Percentiles rank a stretch among this genome's conserved stretches.
phyloP scores from a whole-genome alignment of 2,113 vertebrate species.

The Ictalurus punctatus region DNA sequence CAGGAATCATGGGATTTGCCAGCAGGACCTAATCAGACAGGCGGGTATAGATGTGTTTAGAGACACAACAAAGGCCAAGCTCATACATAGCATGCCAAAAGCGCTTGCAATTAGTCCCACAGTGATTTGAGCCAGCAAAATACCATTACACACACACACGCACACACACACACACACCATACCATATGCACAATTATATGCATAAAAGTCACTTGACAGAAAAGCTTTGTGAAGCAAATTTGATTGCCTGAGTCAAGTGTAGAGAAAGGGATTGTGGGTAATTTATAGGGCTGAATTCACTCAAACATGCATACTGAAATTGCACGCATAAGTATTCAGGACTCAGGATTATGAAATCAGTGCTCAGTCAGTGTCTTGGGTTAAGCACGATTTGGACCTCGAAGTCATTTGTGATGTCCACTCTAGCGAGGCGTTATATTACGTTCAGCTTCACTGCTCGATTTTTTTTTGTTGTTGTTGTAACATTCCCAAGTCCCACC shows the following conservation, averaged over 20 bases:
- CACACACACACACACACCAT: not conserved
- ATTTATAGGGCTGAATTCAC: constrained; percentile 9
- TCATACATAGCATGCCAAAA: constrained; percentile 33
- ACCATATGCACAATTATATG: constrained; percentile 17
- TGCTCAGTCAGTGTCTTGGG: not conserved
- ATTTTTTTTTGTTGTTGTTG: not conserved
- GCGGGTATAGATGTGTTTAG: constrained; percentile 22
- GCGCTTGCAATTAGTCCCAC: constrained; percentile 33
- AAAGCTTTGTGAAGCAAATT: constrained; percentile 53
- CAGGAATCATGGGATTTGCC: constrained; percentile 36
- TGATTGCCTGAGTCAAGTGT: constrained; percentile 18
- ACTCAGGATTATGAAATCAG: constrained; percentile 18
- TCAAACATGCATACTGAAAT: not conserved
- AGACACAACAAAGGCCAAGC: constrained; percentile 33
- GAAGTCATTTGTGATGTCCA: not conserved
- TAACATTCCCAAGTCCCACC: not conserved
- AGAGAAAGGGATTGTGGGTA: constrained; percentile 14
- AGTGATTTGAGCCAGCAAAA: constrained; percentile 40
- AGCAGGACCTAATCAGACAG: constrained; percentile 28
- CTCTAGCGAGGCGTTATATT: not conserved
- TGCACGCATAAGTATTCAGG: not conserved
- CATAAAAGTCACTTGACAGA: not conserved
- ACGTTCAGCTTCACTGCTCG: not conserved
- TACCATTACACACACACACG: not conserved
- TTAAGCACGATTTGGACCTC: not conserved